A percentile compares a stretch with the other conserved stretches of the same genome.
Evolutionary conservation across 2,888 invertebrate genomes (phyloP).

Genomic region (Amphipoea lucens): DNA sequence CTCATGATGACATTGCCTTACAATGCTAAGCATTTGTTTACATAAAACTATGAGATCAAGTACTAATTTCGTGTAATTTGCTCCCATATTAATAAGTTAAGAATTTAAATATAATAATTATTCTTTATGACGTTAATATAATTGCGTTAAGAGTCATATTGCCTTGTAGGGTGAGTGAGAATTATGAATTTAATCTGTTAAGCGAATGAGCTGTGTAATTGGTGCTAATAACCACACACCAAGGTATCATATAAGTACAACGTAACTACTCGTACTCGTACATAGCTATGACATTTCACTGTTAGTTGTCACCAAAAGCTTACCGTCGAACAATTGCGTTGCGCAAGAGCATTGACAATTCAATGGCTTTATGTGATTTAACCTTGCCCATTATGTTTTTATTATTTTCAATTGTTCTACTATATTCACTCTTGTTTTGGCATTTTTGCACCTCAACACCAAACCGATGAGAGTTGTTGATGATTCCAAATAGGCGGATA

Average conservation of each 20-base stretch:
- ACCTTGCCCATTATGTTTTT: not conserved
- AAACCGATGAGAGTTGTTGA: too few relatives aligned
- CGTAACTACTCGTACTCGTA: too few relatives aligned
- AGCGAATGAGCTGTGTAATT: conserved; percentile 7
- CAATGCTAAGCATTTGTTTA: conserved; percentile 17
- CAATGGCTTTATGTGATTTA: conserved; percentile 17
- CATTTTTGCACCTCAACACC: not conserved
- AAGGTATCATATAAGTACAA: not conserved
- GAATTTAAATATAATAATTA: conserved; percentile 16
- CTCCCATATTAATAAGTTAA: conserved; percentile 3
- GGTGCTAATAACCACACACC: not conserved
- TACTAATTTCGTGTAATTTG: conserved; percentile 13
- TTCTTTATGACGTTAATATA: conserved; percentile 22
- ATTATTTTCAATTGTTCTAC: not conserved
- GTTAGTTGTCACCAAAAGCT: not conserved
- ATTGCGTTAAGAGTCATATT: conserved; percentile 19
- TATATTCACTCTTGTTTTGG: not conserved
- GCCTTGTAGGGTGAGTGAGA: conserved; percentile 14
- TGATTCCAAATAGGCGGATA: not conserved
- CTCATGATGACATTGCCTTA: conserved; percentile 1
- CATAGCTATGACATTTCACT: not conserved
- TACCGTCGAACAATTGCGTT: conserved; percentile 38
- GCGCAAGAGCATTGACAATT: conserved; percentile 30
- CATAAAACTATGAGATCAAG: conserved; percentile 35
- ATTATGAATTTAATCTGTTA: not conserved